Base-by-base conservation (phyloP, 2,113 vertebrate genomes). In the Actenoides hombroni region DNA sequence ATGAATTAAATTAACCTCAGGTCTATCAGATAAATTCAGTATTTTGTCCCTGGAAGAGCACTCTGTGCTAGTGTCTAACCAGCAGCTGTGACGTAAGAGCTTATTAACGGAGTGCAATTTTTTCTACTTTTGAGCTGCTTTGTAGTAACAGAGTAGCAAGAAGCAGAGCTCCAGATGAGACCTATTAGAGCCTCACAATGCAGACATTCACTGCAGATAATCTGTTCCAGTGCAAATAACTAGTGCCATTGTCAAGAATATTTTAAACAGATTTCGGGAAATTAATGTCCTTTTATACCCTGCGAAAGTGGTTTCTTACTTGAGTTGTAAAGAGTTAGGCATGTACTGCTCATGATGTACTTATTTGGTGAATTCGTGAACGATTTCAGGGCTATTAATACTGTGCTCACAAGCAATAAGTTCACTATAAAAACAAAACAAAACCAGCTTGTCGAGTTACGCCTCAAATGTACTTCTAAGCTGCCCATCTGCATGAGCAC, bases 1-100 rank as follows among this genome's bases (percentile, higher is more conserved):
- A 92, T 73, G 25, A 95, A 73, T 57, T 89, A 92, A 84, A 87
- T 79, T 92, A 73, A 87, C 70, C 49, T 70, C 29, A 73, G 12
- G 23, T 65, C 46, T 85, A 16, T 53, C 54, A 65, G 44, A 65
- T 49, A 93, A 83, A 91, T 77, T 23, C 21, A 24, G n/a, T 60
- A 88, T 81, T 73, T 94, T 91, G 46, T 95, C n/a, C 54, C 63
- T 83, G 70, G 51, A 84, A 91, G 33, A 90, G 20, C 57, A 67
- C 21, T 83, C 63, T 73, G n/a, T 82, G 8, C n/a, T 83, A 83
- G 49, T 51, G 49, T 51, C 67, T 61, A 35, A 31, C 4, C 61
- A 42, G 48, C 57, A 85, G 16, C 40, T 64, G 48, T 90, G 67
- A 77, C 57, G 46, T 35, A 39, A 20, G 46, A 33, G 25, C 23